phyloP scores from a whole-genome alignment of 2,888 invertebrate species.

The Tiliacea citrago region DNA sequence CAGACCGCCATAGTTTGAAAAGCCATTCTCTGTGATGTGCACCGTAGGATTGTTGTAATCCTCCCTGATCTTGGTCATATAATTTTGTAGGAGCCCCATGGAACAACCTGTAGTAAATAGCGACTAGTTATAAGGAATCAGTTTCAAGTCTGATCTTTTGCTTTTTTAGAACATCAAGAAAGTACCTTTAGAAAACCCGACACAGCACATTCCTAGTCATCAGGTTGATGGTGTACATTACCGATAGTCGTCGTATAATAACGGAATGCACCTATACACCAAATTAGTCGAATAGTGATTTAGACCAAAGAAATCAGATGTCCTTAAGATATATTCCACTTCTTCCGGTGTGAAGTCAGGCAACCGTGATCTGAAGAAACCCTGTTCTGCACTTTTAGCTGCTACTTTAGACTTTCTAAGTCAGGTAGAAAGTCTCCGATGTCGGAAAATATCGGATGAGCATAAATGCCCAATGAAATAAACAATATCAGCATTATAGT shows the following conservation, averaged over 20 bases:
- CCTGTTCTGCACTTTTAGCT: conserved; percentile 90
- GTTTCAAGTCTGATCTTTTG: too few species aligned
- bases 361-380: conserved; percentile 89
- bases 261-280: conserved; percentile 74
- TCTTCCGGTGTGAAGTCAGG: conserved; percentile 91
- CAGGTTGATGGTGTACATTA: conserved; percentile 48
- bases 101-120: conserved; percentile 78
- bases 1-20: conserved; percentile 69
- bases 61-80: conserved; percentile 84
- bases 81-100: conserved; percentile 90
- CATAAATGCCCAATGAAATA: conserved; percentile 89
- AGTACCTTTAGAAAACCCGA: conserved; percentile 53
- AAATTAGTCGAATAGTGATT: conserved; percentile 92
- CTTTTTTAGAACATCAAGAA: too few species aligned
- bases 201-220: conserved; percentile 31
- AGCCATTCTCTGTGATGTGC: conserved; percentile 91
- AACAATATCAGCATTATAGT: too few species aligned
- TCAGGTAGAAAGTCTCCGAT: conserved; percentile 91
- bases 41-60: conserved; percentile 88
- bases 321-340: conserved; percentile 88
- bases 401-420: conserved; percentile 89
- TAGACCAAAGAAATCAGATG: conserved; percentile 93
- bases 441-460: conserved; percentile 91
- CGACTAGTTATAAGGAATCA: too few species aligned
- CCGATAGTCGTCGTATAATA: conserved; percentile 71